Evolutionary conservation across 2,888 invertebrate genomes (phyloP), one percentile per base, ranked within the genome.

Genomic region (Entomobrya multifasciata): DNA sequence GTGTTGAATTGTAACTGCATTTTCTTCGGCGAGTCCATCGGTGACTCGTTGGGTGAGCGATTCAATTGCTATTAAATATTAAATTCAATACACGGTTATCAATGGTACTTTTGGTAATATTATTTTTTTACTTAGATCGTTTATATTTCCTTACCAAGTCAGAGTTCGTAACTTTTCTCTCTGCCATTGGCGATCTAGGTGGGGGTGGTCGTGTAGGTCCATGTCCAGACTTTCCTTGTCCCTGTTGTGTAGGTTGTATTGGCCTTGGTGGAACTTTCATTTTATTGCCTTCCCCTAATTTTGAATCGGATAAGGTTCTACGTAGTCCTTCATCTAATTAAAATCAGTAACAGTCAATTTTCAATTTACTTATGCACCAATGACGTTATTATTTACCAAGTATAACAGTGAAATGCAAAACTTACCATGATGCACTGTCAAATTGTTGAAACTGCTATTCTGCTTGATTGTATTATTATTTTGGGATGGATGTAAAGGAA

Each of bases 401-500:
- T 13, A 27, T n/a, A 27, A 55, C 55, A 20, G 22, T n/a, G 36
- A 36, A 8, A 36, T 36, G 1, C 10, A 10, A 1, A 41, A 67
- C 70, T 70, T 17, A 89, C 84, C 79, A 27, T 79, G n/a, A 44
- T 87, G 88, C 47, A 76, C 78, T 74, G 44, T 92, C 90, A 79
- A 92, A 91, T 88, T 89, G 85, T 86, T 89, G 87, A 90, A 81
- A 47, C 89, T 88, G 47, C 81, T 88, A 49, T 83, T 87, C 22
- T 81, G 55, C 57, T 88, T 88, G 30, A 86, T 83, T 3, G 88
- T 89, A 65, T 89, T 89, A 30, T 90, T 91, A 52, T 91, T 89
- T 22, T 89, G 89, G 13, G 88, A 80, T 25, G 90, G 90, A 65
- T 90, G 86, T 60, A 98, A 93, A 0, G 97, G 95, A 82, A 96